phyloP scores from a whole-genome alignment of 1,140 invertebrate species.

The Aphelinus certus region DNA sequence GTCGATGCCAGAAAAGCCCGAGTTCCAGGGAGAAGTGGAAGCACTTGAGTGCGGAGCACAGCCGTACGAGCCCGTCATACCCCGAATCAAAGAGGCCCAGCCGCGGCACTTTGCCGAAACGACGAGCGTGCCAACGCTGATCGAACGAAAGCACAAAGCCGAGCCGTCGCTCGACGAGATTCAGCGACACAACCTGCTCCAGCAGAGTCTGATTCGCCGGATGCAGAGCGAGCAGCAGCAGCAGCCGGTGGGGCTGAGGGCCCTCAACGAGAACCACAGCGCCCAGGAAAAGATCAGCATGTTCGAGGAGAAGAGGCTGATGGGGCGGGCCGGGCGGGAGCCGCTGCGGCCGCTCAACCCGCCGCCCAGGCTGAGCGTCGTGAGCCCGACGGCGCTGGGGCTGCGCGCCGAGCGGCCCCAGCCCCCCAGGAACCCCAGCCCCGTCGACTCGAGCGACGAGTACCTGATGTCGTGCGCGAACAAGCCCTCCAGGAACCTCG shows the following conservation, averaged over 20 bases:
- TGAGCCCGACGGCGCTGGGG: conserved; percentile 47
- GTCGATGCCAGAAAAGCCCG: conserved; percentile 43
- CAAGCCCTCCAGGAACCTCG: conserved; percentile 57
- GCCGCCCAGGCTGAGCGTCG: conserved; percentile 45
- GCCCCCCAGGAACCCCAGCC: conserved; percentile 42
- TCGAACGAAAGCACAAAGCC: conserved; percentile 1
- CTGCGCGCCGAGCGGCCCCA: conserved; percentile 50
- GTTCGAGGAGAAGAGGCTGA: conserved; percentile 50
- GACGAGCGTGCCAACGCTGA: not conserved
- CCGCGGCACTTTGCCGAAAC: not conserved
- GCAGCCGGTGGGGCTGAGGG: not conserved
- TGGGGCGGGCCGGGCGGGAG: conserved; percentile 32
- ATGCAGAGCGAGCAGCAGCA: conserved; percentile 46
- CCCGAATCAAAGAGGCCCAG: conserved; percentile 18
- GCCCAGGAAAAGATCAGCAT: conserved; percentile 54
- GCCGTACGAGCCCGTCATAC: not conserved
- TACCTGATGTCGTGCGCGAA: conserved; percentile 58
- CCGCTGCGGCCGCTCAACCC: conserved; percentile 48
- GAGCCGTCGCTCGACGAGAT: conserved; percentile 49
- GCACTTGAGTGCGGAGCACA: not conserved
- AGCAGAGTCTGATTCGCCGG: conserved; percentile 54
- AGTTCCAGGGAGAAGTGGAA: not conserved
- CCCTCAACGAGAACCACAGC: conserved; percentile 43
- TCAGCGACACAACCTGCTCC: conserved; percentile 59
- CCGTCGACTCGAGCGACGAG: conserved; percentile 60